These are phyloP conservation scores for Dascyllus trimaculatus DNA, from an alignment of 2,113 vertebrate genomes.

Conservation along the genomic window DNA sequence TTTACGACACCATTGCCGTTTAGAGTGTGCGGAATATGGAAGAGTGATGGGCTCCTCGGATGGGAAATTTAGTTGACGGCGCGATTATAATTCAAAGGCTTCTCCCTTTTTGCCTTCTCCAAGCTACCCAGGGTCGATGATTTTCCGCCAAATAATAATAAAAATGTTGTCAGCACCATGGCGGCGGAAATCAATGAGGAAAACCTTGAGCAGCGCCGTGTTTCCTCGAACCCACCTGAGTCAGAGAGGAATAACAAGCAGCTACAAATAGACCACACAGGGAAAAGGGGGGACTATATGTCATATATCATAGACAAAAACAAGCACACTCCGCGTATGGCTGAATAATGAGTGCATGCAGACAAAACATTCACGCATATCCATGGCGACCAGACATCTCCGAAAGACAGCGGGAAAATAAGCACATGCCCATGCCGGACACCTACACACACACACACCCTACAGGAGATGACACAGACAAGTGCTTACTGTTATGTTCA, in stretches of 20 bases:
- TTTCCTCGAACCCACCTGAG: slow-evolving; percentile 56
- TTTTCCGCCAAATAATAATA: slow-evolving; percentile 37
- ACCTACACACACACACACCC: slow-evolving; percentile 18
- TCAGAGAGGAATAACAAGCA: slow-evolving; percentile 55
- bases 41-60: neutral
- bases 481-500: slow-evolving; percentile 59
- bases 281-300: neutral
- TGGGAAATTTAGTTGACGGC: neutral
- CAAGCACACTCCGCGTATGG: neutral
- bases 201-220: slow-evolving; percentile 40
- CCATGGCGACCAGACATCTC: slow-evolving; percentile 36
- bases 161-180: slow-evolving; percentile 14
- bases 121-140: slow-evolving; percentile 17
- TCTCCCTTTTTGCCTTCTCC: neutral
- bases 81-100: slow-evolving; percentile 16
- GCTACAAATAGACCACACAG: slow-evolving; percentile 1
- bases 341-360: slow-evolving; percentile 40
- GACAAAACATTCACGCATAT: slow-evolving; percentile 40
- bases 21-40: neutral
- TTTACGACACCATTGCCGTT: neutral
- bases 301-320: slow-evolving; percentile 21
- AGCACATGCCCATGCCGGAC: neutral
- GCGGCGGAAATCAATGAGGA: slow-evolving; percentile 52
- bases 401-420: slow-evolving; percentile 8
- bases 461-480: slow-evolving; percentile 44